Percentiles rank a stretch among this genome's conserved stretches.
These are phyloP conservation scores for Pseudomyrmex sp. DNA, from an alignment of 1,140 invertebrate species.

Conservation along the genomic window DNA sequence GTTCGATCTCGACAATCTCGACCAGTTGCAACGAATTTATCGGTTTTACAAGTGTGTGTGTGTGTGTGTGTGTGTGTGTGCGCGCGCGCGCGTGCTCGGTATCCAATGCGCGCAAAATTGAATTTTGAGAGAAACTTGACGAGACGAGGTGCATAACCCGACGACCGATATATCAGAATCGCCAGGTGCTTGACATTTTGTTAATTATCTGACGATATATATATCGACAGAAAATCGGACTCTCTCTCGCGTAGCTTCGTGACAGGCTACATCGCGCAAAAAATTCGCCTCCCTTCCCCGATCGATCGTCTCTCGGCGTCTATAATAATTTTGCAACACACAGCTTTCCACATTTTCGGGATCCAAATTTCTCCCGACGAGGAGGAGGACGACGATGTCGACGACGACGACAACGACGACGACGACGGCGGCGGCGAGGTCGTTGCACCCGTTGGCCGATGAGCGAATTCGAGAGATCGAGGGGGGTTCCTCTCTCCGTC, in stretches of 20 bases:
- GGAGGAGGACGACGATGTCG: conserved; percentile 54
- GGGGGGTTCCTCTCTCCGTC: conserved; percentile 63
- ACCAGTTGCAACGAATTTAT: neutral
- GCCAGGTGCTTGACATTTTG: neutral
- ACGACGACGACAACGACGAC: conserved; percentile 45
- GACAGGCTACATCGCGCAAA: neutral
- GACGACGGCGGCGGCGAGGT: conserved; percentile 59
- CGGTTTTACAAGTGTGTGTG: neutral
- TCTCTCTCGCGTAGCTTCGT: neutral
- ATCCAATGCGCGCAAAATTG: no score
- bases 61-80: no score
- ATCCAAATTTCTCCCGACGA: conserved; percentile 68
- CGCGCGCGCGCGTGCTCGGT: no score
- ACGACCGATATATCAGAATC: neutral
- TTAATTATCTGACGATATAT: neutral
- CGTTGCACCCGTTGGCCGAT: conserved; percentile 60
- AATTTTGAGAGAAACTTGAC: neutral
- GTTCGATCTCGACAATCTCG: conserved; percentile 24
- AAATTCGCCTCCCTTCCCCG: neutral
- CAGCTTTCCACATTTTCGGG: conserved; percentile 43
- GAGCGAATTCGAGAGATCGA: conserved; percentile 73
- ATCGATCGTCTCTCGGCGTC: neutral
- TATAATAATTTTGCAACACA: conserved; percentile 40
- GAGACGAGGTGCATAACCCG: neutral
- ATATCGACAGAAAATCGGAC: neutral